These are phyloP conservation scores for Diplosoma virens DNA, from an alignment of 23 tunicate species.

Conservation along the genomic window DNA sequence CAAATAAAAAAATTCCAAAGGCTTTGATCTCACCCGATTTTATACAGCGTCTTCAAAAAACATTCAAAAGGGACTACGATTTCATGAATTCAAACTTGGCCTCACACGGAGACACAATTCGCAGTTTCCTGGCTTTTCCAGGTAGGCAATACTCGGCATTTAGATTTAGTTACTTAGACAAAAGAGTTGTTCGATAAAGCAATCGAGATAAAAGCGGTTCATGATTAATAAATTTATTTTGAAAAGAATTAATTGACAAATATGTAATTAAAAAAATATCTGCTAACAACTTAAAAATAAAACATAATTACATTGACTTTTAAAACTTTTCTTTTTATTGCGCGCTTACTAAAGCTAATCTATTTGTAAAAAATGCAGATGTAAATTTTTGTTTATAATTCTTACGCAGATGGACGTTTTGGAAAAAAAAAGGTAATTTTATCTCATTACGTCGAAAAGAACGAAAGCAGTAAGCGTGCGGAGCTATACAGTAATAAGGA, in stretches of 20 bases:
- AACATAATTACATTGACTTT: neutral
- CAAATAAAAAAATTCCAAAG: too few relatives aligned
- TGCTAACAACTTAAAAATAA: too few relatives aligned
- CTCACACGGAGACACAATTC: constrained; percentile 68
- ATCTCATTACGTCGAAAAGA: neutral
- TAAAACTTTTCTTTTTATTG: too few relatives aligned
- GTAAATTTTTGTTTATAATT: too few relatives aligned
- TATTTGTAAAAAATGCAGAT: too few relatives aligned
- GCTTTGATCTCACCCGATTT: constrained; percentile 85
- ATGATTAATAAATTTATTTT: neutral
- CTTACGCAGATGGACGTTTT: too few relatives aligned
- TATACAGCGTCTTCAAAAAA: constrained; percentile 52
- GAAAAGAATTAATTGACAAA: too few relatives aligned
- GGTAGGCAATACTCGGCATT: constrained; percentile 13
- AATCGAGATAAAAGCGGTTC: too few relatives aligned
- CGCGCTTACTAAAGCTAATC: too few relatives aligned
- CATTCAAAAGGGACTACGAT: constrained; percentile 45
- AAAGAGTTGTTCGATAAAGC: too few relatives aligned
- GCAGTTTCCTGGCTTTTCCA: constrained; percentile 78
- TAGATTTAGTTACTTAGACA: too few relatives aligned
- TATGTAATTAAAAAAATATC: too few relatives aligned
- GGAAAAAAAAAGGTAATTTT: neutral
- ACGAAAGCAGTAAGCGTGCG: neutral
- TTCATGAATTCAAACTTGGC: constrained; percentile 24
- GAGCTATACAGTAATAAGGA: neutral